A percentile compares a stretch with the other conserved stretches of the same genome.
These are phyloP conservation scores for Rhinoptilus africanus DNA, from an alignment of 2,113 vertebrate species.

Conservation along the genomic window DNA sequence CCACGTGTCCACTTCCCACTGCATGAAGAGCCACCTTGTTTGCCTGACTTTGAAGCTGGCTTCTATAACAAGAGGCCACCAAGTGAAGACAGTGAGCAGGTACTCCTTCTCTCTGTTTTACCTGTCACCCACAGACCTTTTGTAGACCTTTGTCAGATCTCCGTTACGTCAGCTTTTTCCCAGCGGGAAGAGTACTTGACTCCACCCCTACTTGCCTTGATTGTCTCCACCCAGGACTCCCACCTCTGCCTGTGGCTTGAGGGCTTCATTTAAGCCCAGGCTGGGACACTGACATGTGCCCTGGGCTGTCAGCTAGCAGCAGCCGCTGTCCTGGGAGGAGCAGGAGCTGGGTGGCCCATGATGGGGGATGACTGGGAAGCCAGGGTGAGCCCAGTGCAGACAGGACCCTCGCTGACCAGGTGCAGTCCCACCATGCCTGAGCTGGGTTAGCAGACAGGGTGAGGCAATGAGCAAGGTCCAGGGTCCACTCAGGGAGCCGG, in stretches of 20 bases:
- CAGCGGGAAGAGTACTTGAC: background rate
- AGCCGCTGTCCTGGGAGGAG: background rate
- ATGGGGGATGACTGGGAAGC: background rate
- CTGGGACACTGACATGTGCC: background rate
- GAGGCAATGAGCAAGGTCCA: background rate
- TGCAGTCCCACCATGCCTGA: background rate
- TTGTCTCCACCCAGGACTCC: background rate
- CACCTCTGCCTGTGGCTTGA: background rate
- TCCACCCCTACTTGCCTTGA: background rate
- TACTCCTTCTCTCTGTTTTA: background rate
- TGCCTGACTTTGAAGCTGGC: background rate
- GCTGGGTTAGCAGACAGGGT: background rate
- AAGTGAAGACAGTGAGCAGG: background rate
- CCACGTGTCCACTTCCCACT: background rate
- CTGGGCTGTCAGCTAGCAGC: background rate
- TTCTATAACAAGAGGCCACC: background rate
- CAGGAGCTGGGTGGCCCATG: background rate
- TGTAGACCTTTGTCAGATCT: background rate
- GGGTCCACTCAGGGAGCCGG: background rate
- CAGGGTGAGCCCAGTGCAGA: rapidly evolving
- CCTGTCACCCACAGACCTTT: background rate
- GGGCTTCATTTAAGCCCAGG: background rate
- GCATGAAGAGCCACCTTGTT: background rate
- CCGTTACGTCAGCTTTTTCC: background rate
- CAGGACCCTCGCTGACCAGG: rapidly evolving